Evolutionary conservation across 30 jellyfish, hydroid and myxozoan species (phyloP).

Genomic region (Calvadosia cruxmelitensis): DNA sequence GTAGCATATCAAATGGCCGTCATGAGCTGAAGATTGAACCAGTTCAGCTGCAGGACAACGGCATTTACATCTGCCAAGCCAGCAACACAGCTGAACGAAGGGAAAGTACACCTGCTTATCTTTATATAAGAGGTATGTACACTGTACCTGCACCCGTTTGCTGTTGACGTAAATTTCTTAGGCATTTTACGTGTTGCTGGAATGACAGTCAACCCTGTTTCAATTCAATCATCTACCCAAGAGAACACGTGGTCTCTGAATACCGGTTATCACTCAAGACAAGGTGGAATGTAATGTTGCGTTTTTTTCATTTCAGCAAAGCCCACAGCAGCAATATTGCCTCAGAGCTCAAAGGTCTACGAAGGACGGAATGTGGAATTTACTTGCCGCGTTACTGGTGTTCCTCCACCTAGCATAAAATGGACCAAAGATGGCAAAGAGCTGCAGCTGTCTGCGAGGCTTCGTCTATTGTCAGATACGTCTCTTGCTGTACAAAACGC

Average conservation of each 20-base stretch:
- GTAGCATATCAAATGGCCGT: conserved; percentile 10
- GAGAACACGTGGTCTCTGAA: no score
- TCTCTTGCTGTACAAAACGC: conserved; percentile 24
- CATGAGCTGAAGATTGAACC: conserved; percentile 27
- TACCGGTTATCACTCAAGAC: not conserved
- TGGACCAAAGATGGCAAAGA: conserved; percentile 39
- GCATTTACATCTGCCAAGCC: conserved; percentile 58
- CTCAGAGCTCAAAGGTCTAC: conserved; percentile 20
- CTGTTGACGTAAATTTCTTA: not conserved
- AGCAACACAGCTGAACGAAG: conserved; percentile 38
- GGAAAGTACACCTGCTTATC: conserved; percentile 28
- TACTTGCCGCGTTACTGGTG: conserved; percentile 56
- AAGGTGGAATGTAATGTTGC: no score
- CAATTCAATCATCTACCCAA: no score
- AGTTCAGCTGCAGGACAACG: conserved; percentile 46
- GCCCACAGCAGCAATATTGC: conserved; percentile 43
- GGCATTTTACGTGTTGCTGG: not conserved
- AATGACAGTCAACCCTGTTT: no score
- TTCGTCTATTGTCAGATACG: conserved; percentile 7
- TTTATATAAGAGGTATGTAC: conserved; percentile 35
- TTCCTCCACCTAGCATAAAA: conserved; percentile 29
- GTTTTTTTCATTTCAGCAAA: conserved; percentile 26
- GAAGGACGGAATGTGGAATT: conserved; percentile 52
- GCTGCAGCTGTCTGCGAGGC: conserved; percentile 34
- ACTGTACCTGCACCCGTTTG: not conserved